Evolutionary conservation across 2,888 invertebrate species (phyloP).

Genomic region (Drosophila mulleri): DNA sequence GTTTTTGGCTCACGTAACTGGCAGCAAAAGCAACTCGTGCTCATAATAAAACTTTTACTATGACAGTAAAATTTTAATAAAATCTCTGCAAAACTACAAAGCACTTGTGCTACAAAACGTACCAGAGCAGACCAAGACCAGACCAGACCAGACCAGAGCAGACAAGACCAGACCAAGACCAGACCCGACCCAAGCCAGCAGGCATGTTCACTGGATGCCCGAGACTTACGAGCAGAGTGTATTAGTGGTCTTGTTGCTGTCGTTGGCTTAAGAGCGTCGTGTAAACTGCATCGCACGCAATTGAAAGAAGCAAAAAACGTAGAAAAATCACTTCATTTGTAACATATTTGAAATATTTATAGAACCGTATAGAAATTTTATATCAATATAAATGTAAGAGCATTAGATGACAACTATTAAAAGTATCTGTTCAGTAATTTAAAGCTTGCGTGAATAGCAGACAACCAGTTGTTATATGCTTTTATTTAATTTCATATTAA

Average conservation of each 20-base stretch:
- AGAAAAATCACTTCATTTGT: constrained; percentile 38
- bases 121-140: constrained; percentile 21
- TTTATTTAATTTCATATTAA: too few species aligned
- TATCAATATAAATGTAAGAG: neutral
- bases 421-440: neutral
- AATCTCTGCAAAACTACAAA: constrained; percentile 72
- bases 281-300: constrained; percentile 57
- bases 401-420: neutral
- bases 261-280: constrained; percentile 34
- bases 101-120: constrained; percentile 55
- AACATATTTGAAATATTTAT: constrained; percentile 49
- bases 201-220: constrained; percentile 21
- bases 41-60: constrained; percentile 74
- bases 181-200: neutral
- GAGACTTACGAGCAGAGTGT: constrained; percentile 23
- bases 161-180: constrained; percentile 7
- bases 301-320: constrained; percentile 30
- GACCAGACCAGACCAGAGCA: constrained; percentile 8
- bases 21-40: constrained; percentile 44
- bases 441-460: neutral
- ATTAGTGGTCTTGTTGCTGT: constrained; percentile 23
- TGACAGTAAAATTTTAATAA: constrained; percentile 77
- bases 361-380: neutral
- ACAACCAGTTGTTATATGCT: too few species aligned
- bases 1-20: constrained; percentile 64